Conservation (phyloP, 2,113 vertebrate genomes). For the Accipiter virgatus region DNA sequence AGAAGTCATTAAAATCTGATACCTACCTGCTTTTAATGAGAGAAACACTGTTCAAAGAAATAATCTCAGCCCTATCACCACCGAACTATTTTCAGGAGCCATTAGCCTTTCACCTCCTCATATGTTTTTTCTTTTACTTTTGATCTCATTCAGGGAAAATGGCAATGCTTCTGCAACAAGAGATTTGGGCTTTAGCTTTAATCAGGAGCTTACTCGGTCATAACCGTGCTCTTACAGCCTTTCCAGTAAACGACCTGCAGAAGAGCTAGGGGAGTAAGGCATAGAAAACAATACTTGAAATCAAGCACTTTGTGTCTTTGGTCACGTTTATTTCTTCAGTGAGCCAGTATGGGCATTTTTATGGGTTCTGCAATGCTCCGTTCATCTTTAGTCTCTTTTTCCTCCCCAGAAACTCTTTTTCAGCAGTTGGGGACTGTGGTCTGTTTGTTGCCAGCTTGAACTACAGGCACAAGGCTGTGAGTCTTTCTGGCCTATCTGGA, state of each 20-base stretch:
- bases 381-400: background rate
- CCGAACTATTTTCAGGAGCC: background rate
- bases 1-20: constrained; percentile 56
- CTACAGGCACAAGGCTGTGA: background rate
- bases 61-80: constrained; percentile 18
- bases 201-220: background rate
- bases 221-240: background rate
- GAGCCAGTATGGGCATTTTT: background rate
- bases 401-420: background rate
- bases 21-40: constrained; percentile 50
- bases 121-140: background rate
- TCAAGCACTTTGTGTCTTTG: background rate
- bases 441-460: background rate
- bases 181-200: constrained; percentile 17
- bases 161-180: background rate
- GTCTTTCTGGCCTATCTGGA: background rate
- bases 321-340: background rate
- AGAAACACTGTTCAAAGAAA: constrained; percentile 42
- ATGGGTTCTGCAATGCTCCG: background rate
- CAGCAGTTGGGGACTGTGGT: background rate
- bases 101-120: constrained; percentile 48
- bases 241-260: background rate
- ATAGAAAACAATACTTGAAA: background rate
- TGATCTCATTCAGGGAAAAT: background rate
- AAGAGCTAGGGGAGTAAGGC: background rate